Evolutionary conservation across 2,888 invertebrate species (phyloP), one percentile per base, ranked within the genome.

Genomic region (Danaus chrysippus): DNA sequence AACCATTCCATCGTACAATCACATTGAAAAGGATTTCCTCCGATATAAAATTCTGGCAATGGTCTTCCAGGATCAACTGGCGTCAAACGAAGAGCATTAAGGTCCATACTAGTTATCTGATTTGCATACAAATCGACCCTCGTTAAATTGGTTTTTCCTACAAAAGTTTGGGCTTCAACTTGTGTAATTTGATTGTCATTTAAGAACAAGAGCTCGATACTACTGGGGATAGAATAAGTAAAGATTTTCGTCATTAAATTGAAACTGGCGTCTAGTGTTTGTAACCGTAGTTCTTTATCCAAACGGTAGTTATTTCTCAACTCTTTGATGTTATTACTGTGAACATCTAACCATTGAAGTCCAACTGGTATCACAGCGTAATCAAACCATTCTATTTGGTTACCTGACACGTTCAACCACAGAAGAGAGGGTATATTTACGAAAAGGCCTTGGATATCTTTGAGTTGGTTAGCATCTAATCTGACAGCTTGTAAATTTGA

Each of bases 1-100:
- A 98, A 87, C 98, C 98, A 98, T 81, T 98, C 97, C 94, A 98
- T 97, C 73, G 96, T 96, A 91, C 98, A 98, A 83, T 97, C 97
- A 81, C 98, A 98, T 76, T 96, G 95, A 81, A 98, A 97, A 46
- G 98, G 98, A 92, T 98, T 98, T 59, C 96, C 97, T 46, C 96
- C 97, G 68, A 98, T 96, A 85, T 96, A 97, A 90, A 98, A 97
- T 87, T 97, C 96, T 12, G 97, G 97, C 70, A 97, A 89, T 60
- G 94, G 91, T 64, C 94, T 92, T 68, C 94, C 94, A 63, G 94
- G 93, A 76, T 95, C 94, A 65, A 96, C 95, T 61, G 95, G 95
- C 71, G 95, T 94, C 73, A 98, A 92, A 70, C 96, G 93, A 69
- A 98, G 91, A 66, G 97, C 96, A 83, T 96, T 97, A 77, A 97